Evolutionary conservation across 2,797 vertebrate species (phyloP).

Genomic region (Hephaestus fuliginosus): DNA sequence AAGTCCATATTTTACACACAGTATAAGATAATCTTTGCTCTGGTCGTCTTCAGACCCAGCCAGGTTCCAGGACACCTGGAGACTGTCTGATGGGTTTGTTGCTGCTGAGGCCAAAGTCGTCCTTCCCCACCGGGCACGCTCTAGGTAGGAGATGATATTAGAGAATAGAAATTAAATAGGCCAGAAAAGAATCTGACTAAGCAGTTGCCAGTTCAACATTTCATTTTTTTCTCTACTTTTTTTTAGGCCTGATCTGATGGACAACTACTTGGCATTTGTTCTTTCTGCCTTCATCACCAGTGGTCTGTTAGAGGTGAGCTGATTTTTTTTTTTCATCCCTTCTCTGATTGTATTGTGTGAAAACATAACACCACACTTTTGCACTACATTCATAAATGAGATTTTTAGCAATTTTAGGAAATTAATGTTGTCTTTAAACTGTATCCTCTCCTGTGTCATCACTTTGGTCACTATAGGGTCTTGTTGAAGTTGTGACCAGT

Average conservation of each 20-base stretch:
- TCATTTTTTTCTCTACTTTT: neutral
- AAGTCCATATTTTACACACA: neutral
- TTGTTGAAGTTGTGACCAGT: constrained; percentile 98
- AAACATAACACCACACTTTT: neutral
- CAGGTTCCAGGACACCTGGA: constrained; percentile 97
- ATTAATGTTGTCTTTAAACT: neutral
- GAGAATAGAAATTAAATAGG: neutral
- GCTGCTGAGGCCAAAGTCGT: constrained; percentile 97
- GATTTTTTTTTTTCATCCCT: neutral
- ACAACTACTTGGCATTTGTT: constrained; percentile 97
- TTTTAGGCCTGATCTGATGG: constrained; percentile 96
- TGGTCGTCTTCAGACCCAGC: constrained; percentile 88
- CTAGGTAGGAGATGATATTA: constrained; percentile 86
- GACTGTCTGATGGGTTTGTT: constrained; percentile 97
- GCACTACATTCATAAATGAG: too few relatives aligned
- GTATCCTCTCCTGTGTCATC: neutral
- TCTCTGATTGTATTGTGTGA: neutral
- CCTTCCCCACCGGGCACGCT: constrained; percentile 95
- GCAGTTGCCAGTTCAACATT: neutral
- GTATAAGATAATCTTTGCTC: constrained; percentile 1
- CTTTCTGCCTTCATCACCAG: constrained; percentile 96
- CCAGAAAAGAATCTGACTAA: neutral
- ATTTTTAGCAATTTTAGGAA: neutral
- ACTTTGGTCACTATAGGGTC: constrained; percentile 84
- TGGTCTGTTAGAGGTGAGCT: constrained; percentile 93